Base-by-base conservation (phyloP, 1,140 invertebrate genomes). In the Pseudomyrmex concolor region DNA sequence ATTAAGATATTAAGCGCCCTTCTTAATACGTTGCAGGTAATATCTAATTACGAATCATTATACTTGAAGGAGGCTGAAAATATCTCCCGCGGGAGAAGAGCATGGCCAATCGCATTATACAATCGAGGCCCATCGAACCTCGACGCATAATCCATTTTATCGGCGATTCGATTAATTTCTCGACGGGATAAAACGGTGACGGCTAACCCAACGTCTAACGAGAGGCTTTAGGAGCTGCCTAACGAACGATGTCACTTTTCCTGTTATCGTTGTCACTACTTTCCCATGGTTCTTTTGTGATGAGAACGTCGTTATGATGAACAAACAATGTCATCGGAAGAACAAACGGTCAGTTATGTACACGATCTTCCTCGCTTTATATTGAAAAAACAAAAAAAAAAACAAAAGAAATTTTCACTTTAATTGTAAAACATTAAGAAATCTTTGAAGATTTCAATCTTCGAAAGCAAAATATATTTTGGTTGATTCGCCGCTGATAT, bases 121-220 rank as follows among this genome's bases (percentile, higher is more conserved):
- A 86, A 85, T 86, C 85, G 84, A 72, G 74, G 51, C 64, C 84
- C 80, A 85, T 81, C 71, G 77, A 86, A 80, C 51, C 84, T 82
- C 55, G 84, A 66, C 78, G 71, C 85, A 68, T 86, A 86, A 86
- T 86, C 85, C 84, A 86, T 70, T 86, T 86, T 86, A 86, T 83
- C 64, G 70, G 22, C 85, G 57, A 86, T 76, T 86, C 71, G 85
- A 86, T 86, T 86, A 86, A 83, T 83, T 34, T 45, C 64, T 77
- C 77, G 73, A 86, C 76, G 77, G 81, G 85, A 63, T 83, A 74
- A 86, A 86, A 86, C 64, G 84, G 81, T 81, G 76, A 73, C 71
- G 77, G 84, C 68, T 64, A 34, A 85, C 68, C 67, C 83, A 62
- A 17, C 63, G 76, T 34, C 83, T 86, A 86, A 86, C 76, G 74